phyloP scores from a whole-genome alignment of 2,797 vertebrate genomes.

The Eulemur mongoz region DNA sequence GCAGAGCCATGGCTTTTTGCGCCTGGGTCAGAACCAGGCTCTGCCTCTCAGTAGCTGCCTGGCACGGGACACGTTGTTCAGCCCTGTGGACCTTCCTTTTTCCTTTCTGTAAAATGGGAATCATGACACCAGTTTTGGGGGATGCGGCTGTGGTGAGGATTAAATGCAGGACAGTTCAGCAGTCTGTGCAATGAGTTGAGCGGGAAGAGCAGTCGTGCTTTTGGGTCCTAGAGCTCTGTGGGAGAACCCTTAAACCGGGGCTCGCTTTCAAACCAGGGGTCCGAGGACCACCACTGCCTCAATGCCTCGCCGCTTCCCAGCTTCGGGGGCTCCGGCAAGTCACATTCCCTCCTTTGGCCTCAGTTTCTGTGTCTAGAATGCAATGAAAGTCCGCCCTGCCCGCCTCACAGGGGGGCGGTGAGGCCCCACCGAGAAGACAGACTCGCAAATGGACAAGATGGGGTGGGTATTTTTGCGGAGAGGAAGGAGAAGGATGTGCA shows the following conservation, averaged over 20 bases:
- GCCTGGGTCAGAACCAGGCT: neutral
- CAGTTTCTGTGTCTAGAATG: neutral
- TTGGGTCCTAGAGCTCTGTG: no score
- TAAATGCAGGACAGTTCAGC: neutral
- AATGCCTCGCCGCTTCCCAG: neutral
- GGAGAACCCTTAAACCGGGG: neutral
- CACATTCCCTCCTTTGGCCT: fast-evolving
- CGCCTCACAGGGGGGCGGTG: neutral
- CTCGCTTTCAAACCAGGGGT: neutral
- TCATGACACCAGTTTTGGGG: neutral
- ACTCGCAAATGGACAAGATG: neutral
- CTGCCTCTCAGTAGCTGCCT: neutral
- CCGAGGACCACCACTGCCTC: neutral
- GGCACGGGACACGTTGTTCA: neutral
- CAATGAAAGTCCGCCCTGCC: neutral
- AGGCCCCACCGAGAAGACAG: neutral
- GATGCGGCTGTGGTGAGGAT: neutral
- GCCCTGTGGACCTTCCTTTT: neutral
- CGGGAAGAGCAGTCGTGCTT: neutral
- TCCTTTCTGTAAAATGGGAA: neutral
- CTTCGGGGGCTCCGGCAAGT: neutral
- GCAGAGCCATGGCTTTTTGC: neutral
- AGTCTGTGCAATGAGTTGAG: neutral
- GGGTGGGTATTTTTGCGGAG: neutral
- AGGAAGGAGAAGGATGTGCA: neutral